phyloP scores from a whole-genome alignment of 2,888 invertebrate genomes.

The Aporophyla nigra region DNA sequence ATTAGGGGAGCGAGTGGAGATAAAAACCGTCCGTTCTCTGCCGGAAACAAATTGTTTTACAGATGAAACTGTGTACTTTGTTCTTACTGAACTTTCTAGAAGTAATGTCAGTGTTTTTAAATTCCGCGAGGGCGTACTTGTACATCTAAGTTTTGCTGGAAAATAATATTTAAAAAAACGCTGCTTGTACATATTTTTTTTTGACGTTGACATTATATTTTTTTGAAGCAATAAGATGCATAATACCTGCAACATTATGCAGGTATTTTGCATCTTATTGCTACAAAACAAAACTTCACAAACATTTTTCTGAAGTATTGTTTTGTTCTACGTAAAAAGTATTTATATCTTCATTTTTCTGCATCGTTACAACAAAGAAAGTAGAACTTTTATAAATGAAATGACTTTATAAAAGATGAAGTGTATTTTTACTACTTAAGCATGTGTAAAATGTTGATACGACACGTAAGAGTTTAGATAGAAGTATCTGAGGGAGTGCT shows the following conservation, averaged over 20 bases:
- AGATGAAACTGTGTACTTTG: conserved; percentile 53
- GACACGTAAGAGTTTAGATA: not conserved
- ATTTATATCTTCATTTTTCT: not conserved
- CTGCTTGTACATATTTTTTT: conserved; percentile 5
- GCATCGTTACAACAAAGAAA: not conserved
- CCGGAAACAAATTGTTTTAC: conserved; percentile 63
- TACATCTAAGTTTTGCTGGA: conserved; percentile 27
- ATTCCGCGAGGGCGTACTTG: conserved; percentile 15
- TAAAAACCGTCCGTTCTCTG: conserved; percentile 59
- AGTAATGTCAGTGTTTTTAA: conserved; percentile 50
- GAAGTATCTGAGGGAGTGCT: conserved; percentile 19
- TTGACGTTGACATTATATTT: conserved; percentile 18
- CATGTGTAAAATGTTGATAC: not conserved
- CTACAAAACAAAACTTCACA: too few relatives aligned
- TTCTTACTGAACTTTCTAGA: conserved; percentile 42
- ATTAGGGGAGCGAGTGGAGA: conserved; percentile 67
- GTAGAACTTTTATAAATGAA: not conserved
- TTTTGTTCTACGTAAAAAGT: not conserved
- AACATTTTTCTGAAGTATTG: not conserved
- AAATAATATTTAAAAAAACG: conserved; percentile 32
- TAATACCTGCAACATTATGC: too few relatives aligned
- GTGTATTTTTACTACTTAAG: not conserved
- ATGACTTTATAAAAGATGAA: not conserved
- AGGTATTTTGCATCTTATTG: too few relatives aligned
- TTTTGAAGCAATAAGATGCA: conserved; percentile 10